A percentile compares a stretch with the other conserved stretches of the same genome.
phyloP scores from a whole-genome alignment of 2,888 invertebrate species.

The Lasioglossum leucozonium region DNA sequence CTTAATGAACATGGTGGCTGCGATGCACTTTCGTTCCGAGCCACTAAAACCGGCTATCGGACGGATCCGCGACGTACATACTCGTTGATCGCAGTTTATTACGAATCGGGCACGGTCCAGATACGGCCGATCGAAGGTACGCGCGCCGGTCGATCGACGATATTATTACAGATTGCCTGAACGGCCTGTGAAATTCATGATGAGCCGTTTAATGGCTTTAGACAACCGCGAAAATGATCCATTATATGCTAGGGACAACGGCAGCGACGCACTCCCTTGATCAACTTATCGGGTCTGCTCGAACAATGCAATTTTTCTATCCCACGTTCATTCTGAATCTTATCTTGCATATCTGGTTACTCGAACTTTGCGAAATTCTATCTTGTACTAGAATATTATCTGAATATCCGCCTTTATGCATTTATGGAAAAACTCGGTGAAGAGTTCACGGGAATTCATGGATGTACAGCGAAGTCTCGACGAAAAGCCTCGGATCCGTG shows the following conservation, averaged over 20 bases:
- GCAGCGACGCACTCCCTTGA: conserved; percentile 12
- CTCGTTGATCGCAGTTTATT: conserved; percentile 74
- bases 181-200: conserved; percentile 80
- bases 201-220: conserved; percentile 80
- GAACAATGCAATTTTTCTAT: background rate
- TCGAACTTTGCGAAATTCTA: background rate
- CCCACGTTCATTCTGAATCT: background rate
- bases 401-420: background rate
- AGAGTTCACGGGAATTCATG: background rate
- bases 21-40: conserved; percentile 31
- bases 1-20: conserved; percentile 27
- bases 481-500: too few relatives aligned
- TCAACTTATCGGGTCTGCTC: background rate
- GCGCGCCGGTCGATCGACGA: conserved; percentile 70
- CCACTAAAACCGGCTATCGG: conserved; percentile 58
- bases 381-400: background rate
- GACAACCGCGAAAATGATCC: conserved; percentile 76
- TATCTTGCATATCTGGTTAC: background rate
- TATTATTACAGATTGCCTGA: conserved; percentile 80
- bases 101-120: conserved; percentile 76
- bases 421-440: background rate
- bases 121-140: conserved; percentile 67
- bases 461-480: too few relatives aligned
- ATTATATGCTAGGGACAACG: conserved; percentile 71
- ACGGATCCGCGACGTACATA: conserved; percentile 47